These are phyloP conservation scores for Alcis repandata DNA, from an alignment of 2,888 invertebrate species.

Conservation along the genomic window DNA sequence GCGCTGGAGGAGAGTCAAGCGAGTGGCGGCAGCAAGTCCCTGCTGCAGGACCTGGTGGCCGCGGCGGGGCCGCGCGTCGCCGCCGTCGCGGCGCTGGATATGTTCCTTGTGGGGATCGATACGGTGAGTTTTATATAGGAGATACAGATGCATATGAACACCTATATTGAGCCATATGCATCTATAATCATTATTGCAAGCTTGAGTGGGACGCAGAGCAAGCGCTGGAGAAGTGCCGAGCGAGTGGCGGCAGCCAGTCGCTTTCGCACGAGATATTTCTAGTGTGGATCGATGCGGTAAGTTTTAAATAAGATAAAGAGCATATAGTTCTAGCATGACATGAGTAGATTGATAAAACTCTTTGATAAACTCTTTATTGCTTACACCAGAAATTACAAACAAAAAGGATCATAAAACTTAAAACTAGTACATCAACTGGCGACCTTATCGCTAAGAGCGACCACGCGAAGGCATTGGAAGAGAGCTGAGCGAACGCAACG, in stretches of 20 bases:
- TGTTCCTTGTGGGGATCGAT: slow-evolving; percentile 93
- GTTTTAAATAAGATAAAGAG: neutral
- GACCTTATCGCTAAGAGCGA: too few relatives aligned
- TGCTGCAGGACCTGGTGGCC: slow-evolving; percentile 88
- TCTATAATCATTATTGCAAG: too few relatives aligned
- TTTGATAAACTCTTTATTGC: too few relatives aligned
- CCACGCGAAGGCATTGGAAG: too few relatives aligned
- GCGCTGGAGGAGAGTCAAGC: slow-evolving; percentile 79
- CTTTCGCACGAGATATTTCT: slow-evolving; percentile 91
- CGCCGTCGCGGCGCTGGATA: slow-evolving; percentile 90
- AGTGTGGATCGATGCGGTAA: slow-evolving; percentile 93
- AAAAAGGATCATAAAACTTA: too few relatives aligned
- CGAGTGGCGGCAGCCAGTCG: slow-evolving; percentile 80
- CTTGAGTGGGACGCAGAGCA: slow-evolving; percentile 87
- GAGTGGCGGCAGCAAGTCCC: slow-evolving; percentile 81
- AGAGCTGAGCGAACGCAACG: too few relatives aligned
- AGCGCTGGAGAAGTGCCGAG: slow-evolving; percentile 78
- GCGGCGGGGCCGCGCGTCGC: slow-evolving; percentile 88
- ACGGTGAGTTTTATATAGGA: slow-evolving; percentile 81
- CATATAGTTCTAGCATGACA: too few relatives aligned
- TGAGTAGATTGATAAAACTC: too few relatives aligned
- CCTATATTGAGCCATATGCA: too few relatives aligned
- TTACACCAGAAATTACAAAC: too few relatives aligned
- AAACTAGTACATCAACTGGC: too few relatives aligned
- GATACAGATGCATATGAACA: neutral